Evolutionary conservation across 1,140 invertebrate genomes (phyloP).

Genomic region (Wasmannia auropunctata): DNA sequence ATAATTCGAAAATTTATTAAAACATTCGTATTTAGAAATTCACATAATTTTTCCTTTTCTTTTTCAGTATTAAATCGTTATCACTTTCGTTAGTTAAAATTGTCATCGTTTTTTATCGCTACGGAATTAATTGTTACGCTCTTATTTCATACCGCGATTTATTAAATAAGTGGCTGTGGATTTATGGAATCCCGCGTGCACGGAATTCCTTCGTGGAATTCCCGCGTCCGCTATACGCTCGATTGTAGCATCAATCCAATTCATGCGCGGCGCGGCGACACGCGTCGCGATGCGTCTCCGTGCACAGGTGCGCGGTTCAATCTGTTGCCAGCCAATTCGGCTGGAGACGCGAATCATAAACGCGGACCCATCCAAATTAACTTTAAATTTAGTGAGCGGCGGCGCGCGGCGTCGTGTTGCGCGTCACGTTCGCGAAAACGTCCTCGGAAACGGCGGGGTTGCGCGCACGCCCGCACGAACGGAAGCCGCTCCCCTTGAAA

Average conservation of each 20-base stretch:
- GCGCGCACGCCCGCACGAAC: slow-evolving; percentile 3
- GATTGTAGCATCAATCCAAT: slow-evolving; percentile 36
- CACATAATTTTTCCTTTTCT: not conserved
- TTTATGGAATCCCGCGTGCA: not conserved
- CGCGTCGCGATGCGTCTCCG: not conserved
- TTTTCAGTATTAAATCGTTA: not conserved
- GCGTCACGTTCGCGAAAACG: slow-evolving; percentile 69
- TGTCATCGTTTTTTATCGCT: not conserved
- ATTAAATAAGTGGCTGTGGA: not conserved
- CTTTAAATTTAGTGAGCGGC: slow-evolving; percentile 74
- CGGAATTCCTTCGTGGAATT: not conserved
- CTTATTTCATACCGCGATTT: too few species aligned
- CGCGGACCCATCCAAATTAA: slow-evolving; percentile 69
- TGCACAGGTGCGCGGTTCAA: slow-evolving; percentile 26
- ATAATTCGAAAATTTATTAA: not conserved
- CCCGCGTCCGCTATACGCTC: not conserved
- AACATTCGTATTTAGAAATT: not conserved
- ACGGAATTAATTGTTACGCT: not conserved
- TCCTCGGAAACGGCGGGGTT: slow-evolving; percentile 48
- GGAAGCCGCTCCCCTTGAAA: slow-evolving; percentile 62
- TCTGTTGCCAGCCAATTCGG: slow-evolving; percentile 24
- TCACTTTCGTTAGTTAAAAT: not conserved
- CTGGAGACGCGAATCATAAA: not conserved
- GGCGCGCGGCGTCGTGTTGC: slow-evolving; percentile 57
- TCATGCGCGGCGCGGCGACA: not conserved